Evolutionary conservation across 2,888 invertebrate species (phyloP).

Genomic region (Campoplex nolae): DNA sequence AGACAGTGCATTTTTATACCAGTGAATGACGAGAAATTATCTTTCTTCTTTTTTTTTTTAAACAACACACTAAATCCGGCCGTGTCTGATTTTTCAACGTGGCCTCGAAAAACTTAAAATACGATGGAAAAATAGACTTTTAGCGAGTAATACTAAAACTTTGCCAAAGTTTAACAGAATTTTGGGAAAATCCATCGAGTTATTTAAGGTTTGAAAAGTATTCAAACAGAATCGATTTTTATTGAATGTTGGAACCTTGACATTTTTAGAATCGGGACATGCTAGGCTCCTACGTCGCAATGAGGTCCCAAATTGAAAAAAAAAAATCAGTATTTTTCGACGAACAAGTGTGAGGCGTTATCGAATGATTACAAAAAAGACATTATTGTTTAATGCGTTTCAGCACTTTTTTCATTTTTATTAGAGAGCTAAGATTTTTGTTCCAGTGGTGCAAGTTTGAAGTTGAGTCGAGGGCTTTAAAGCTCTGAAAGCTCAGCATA

Average conservation of each 20-base stretch:
- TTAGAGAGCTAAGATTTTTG: not conserved
- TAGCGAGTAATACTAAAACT: not conserved
- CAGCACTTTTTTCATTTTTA: not conserved
- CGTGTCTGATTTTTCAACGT: not conserved
- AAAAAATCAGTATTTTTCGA: not conserved
- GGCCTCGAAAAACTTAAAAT: not conserved
- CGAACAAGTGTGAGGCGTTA: not conserved
- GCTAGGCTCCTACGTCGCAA: not conserved
- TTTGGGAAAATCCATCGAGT: not conserved
- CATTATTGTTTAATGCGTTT: not conserved
- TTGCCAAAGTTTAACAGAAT: not conserved
- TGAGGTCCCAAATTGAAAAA: not conserved
- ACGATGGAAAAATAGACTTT: not conserved
- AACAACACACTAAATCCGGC: not conserved
- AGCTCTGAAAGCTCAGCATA: not conserved
- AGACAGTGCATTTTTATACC: conserved; percentile 5
- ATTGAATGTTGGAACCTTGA: conserved; percentile 21
- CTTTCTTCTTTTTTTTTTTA: not conserved
- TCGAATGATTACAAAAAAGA: not conserved
- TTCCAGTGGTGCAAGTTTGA: not conserved
- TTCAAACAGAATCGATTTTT: conserved; percentile 14
- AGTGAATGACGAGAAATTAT: not conserved
- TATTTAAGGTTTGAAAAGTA: not conserved
- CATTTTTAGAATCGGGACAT: conserved; percentile 15
- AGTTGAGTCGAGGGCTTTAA: not conserved